Percentiles rank a stretch among this genome's conserved stretches.
These are phyloP conservation scores for Castor canadensis DNA, from an alignment of 2,113 vertebrate genomes.

Conservation along the genomic window DNA sequence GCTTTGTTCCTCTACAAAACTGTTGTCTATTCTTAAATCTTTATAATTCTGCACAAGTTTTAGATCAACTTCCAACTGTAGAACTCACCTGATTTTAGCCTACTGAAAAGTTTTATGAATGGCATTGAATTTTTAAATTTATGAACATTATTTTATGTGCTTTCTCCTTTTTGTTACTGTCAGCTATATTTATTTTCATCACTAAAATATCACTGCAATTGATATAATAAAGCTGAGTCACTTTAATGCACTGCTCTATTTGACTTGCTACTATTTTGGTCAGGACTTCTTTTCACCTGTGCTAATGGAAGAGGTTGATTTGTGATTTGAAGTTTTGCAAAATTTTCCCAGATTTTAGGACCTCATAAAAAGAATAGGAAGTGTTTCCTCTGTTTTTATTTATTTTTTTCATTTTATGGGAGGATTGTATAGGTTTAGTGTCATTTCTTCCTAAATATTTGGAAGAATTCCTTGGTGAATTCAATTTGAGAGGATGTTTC, in stretches of 20 bases:
- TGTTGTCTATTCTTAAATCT: background rate
- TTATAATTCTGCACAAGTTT: background rate
- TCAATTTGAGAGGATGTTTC: background rate
- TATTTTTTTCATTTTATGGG: background rate
- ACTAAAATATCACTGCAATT: background rate
- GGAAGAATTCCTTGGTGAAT: background rate
- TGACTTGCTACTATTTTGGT: background rate
- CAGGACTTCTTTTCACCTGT: background rate
- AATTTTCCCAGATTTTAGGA: constrained; percentile 1
- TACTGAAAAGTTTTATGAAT: background rate
- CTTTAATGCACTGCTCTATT: background rate
- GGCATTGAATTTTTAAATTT: background rate
- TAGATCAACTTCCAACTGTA: background rate
- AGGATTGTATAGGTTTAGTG: background rate
- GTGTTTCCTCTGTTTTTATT: background rate
- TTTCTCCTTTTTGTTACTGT: background rate
- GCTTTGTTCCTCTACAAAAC: background rate
- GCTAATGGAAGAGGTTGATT: background rate
- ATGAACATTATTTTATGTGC: background rate
- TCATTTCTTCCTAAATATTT: constrained; percentile 7
- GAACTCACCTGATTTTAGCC: background rate
- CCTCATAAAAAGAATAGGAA: background rate
- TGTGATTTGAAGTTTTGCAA: constrained; percentile 9
- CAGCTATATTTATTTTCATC: background rate
- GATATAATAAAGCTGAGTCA: background rate